A percentile compares a stretch with the other conserved stretches of the same genome.
Conservation (phyloP, 2,797 vertebrate genomes). For the Pseudotriccus pelzelni region DNA sequence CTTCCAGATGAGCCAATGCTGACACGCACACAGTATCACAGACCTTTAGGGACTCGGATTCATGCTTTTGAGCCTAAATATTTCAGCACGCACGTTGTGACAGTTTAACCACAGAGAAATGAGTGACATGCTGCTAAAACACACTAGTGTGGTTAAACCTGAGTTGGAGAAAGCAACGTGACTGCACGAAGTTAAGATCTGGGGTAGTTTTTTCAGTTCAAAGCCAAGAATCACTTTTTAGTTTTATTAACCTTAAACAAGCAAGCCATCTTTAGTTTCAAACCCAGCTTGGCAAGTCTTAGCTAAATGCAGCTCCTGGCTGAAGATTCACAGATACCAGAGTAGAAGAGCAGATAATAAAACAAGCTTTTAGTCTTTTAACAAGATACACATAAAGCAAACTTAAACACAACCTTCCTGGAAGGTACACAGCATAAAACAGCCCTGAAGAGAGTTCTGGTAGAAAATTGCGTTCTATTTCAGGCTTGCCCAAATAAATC, state of each 20-base stretch:
- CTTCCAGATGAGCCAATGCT: not conserved
- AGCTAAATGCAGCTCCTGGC: not conserved
- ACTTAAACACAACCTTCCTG: not conserved
- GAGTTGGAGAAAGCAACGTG: not conserved
- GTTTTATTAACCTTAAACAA: not conserved
- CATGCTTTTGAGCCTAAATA: not conserved
- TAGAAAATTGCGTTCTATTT: not conserved
- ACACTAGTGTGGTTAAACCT: not conserved
- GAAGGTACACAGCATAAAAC: not conserved
- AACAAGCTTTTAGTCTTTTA: not conserved
- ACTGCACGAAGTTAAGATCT: not conserved
- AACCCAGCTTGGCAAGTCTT: not conserved
- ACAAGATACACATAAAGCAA: not conserved
- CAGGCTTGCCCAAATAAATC: not conserved
- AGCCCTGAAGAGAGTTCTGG: not conserved
- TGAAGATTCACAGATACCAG: not conserved
- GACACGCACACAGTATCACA: not conserved
- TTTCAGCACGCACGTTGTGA: not conserved
- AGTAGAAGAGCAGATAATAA: not conserved
- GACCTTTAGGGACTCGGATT: not conserved
- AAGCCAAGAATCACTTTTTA: not conserved
- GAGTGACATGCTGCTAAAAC: not conserved
- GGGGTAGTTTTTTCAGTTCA: not conserved
- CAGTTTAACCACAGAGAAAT: not conserved
- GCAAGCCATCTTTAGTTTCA: not conserved